These are phyloP conservation scores for Pantala flavescens DNA, from an alignment of 1,140 invertebrate species.

Conservation along the genomic window DNA sequence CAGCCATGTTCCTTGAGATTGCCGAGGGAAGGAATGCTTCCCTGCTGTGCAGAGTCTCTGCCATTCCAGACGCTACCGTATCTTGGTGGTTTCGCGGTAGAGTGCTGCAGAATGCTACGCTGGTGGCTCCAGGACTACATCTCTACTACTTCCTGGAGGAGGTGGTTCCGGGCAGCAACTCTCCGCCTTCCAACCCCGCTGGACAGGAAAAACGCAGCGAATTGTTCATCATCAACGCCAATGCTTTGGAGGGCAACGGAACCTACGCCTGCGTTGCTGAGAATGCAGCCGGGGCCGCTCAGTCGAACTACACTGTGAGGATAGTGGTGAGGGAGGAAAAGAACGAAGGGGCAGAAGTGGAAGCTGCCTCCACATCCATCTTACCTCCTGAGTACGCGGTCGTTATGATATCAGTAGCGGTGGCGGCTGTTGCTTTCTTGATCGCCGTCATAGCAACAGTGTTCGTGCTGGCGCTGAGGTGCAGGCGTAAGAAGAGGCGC, in stretches of 20 bases:
- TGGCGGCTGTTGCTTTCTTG: slow-evolving; percentile 41
- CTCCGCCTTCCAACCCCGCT: slow-evolving; percentile 29
- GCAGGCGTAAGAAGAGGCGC: slow-evolving; percentile 29
- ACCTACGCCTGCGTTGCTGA: slow-evolving; percentile 70
- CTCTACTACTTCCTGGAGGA: slow-evolving; percentile 57
- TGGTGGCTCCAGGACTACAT: slow-evolving; percentile 48
- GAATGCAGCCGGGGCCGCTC: slow-evolving; percentile 63
- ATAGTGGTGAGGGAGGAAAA: slow-evolving; percentile 60
- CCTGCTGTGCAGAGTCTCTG: slow-evolving; percentile 62
- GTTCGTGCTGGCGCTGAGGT: slow-evolving; percentile 45
- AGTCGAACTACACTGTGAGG: slow-evolving; percentile 65
- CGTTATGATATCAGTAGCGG: slow-evolving; percentile 45
- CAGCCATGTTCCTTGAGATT: slow-evolving; percentile 58
- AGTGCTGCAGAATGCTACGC: slow-evolving; percentile 56
- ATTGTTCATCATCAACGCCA: slow-evolving; percentile 61
- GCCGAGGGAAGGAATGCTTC: slow-evolving; percentile 68
- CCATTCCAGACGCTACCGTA: slow-evolving; percentile 63
- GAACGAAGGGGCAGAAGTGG: slow-evolving; percentile 46
- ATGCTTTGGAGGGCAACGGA: slow-evolving; percentile 58
- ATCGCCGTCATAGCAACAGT: slow-evolving; percentile 49
- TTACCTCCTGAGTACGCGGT: slow-evolving; percentile 57
- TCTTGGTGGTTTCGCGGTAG: slow-evolving; percentile 68
- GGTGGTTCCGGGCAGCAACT: slow-evolving; percentile 7
- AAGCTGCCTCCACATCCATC: slow-evolving; percentile 17
- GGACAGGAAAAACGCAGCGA: slow-evolving; percentile 59